A percentile compares a stretch with the other conserved stretches of the same genome.
These are phyloP conservation scores for Drosophila anomalipes DNA, from an alignment of 2,888 invertebrate genomes.

Conservation along the genomic window DNA sequence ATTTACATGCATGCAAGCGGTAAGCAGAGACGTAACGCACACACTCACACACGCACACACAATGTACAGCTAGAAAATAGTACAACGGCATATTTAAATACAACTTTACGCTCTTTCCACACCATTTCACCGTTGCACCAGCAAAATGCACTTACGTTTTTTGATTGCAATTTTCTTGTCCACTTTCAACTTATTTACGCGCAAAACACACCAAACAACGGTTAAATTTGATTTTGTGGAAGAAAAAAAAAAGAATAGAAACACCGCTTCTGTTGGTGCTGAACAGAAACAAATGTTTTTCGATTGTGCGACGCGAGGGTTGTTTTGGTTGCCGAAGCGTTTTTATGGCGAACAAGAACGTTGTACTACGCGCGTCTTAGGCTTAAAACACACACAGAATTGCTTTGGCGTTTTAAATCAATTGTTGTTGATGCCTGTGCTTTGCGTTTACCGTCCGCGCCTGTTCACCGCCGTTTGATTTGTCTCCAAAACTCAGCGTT, in stretches of 20 bases:
- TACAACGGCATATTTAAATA: constrained; percentile 45
- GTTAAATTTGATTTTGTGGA: constrained; percentile 58
- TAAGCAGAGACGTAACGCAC: constrained; percentile 16
- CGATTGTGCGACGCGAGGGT: constrained; percentile 26
- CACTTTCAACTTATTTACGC: constrained; percentile 36
- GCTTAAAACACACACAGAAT: constrained; percentile 15
- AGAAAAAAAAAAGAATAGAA: constrained; percentile 2
- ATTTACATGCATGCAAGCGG: constrained; percentile 9
- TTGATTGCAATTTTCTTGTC: constrained; percentile 3
- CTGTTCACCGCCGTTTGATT: constrained; percentile 50
- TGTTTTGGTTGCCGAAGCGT: constrained; percentile 26
- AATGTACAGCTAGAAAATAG: constrained; percentile 64
- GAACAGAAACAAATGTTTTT: constrained; percentile 35
- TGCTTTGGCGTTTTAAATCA: constrained; percentile 19
- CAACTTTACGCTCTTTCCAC: constrained; percentile 30
- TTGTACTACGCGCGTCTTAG: constrained; percentile 30
- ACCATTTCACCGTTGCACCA: constrained; percentile 5
- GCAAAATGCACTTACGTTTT: constrained; percentile 34
- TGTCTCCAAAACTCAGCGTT: constrained; percentile 47
- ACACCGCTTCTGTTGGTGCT: constrained; percentile 12
- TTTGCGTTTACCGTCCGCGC: constrained; percentile 53
- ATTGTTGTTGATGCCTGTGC: constrained; percentile 26
- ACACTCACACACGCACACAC: constrained; percentile 17
- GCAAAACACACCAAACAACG: constrained; percentile 50
- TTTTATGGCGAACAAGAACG: constrained; percentile 18